phyloP scores from a whole-genome alignment of 2,888 invertebrate species.

The Apamea monoglypha region DNA sequence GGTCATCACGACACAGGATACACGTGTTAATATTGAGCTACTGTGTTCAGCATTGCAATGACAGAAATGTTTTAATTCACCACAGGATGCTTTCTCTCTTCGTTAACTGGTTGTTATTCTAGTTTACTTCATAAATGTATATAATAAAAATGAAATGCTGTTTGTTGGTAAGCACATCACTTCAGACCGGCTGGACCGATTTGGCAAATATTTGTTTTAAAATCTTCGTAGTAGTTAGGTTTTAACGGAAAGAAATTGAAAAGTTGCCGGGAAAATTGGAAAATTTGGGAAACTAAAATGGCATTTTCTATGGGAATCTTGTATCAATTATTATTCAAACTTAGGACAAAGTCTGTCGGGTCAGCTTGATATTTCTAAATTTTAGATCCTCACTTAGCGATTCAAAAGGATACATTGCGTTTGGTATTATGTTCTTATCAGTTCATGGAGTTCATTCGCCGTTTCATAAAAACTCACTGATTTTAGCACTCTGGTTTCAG shows the following conservation, averaged over 20 bases:
- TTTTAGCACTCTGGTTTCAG: background rate
- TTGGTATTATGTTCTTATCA: constrained; percentile 3
- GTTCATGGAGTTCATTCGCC: constrained; percentile 15
- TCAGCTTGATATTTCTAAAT: constrained; percentile 14
- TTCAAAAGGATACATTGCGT: background rate
- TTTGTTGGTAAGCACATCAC: background rate
- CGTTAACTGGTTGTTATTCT: constrained; percentile 43
- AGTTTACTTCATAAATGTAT: constrained; percentile 8
- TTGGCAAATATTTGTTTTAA: background rate
- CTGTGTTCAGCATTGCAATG: constrained; percentile 63
- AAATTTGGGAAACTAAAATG: background rate
- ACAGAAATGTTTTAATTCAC: constrained; percentile 60
- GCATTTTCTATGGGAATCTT: background rate
- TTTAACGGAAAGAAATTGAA: background rate
- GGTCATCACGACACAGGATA: constrained; percentile 68
- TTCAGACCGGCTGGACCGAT: background rate
- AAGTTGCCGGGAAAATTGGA: background rate
- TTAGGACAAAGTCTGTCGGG: background rate
- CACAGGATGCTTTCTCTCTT: constrained; percentile 57
- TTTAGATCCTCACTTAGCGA: background rate
- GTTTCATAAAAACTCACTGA: constrained; percentile 1
- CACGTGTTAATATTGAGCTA: constrained; percentile 66
- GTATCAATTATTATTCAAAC: background rate
- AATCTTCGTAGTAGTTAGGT: background rate
- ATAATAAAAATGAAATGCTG: background rate